Percentiles rank a stretch among this genome's conserved stretches.
Conservation (phyloP, 2,797 vertebrate species). For the Jordanella pulchra region DNA sequence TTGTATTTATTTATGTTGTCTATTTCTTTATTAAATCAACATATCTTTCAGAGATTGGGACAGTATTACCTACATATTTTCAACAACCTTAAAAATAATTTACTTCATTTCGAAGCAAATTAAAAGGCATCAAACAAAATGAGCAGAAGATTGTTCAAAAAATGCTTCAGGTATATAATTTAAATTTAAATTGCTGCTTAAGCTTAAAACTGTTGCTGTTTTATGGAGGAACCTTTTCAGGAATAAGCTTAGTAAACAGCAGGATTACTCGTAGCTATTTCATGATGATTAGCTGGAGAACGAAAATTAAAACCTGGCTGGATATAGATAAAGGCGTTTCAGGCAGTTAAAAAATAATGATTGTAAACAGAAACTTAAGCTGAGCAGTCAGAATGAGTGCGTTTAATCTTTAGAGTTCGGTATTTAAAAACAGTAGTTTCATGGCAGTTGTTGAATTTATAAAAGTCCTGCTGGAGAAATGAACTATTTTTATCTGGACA, state of each 20-base stretch:
- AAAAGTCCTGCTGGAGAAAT: not conserved
- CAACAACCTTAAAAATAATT: conserved; percentile 20
- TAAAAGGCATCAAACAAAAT: conserved; percentile 5
- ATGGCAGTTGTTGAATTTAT: not conserved
- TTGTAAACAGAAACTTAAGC: not conserved
- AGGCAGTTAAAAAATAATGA: not conserved
- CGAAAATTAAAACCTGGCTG: not conserved
- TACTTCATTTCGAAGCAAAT: conserved; percentile 20
- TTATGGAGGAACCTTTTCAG: not conserved
- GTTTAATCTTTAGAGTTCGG: not conserved
- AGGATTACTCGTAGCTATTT: not conserved
- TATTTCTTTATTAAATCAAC: conserved; percentile 60
- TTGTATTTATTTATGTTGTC: not conserved
- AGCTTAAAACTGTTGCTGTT: not conserved
- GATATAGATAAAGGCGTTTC: not conserved
- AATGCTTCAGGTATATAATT: too few species aligned
- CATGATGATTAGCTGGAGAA: not conserved
- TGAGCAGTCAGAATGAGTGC: fast-evolving
- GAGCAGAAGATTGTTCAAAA: not conserved
- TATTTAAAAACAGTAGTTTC: not conserved
- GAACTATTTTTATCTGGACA: not conserved
- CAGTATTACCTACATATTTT: conserved; percentile 20
- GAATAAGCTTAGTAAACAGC: not conserved
- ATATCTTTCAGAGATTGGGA: conserved; percentile 36
- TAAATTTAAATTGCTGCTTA: not conserved